Evolutionary conservation across 2,888 invertebrate species (phyloP).

Genomic region (Lasioglossum calceatum): DNA sequence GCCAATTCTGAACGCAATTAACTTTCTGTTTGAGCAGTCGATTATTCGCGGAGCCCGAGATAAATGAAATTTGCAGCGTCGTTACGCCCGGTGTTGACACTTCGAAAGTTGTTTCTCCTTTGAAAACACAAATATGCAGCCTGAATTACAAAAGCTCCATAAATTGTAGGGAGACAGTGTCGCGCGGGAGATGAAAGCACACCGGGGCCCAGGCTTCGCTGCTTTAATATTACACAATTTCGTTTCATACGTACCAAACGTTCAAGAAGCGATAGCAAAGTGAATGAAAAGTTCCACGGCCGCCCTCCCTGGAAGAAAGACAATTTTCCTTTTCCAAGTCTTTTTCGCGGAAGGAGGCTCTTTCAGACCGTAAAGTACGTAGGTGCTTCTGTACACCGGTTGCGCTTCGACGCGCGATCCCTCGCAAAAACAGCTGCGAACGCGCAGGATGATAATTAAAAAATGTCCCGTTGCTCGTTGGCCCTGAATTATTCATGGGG

Average conservation of each 20-base stretch:
- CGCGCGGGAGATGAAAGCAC: background rate
- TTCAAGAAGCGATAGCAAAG: background rate
- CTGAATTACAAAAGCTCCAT: background rate
- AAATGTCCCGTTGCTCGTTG: constrained; percentile 40
- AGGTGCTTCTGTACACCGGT: constrained; percentile 6
- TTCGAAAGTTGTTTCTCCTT: background rate
- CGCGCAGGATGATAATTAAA: constrained; percentile 60
- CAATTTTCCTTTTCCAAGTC: constrained; percentile 26
- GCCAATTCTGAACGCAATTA: background rate
- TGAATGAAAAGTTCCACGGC: constrained; percentile 9
- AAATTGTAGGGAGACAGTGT: background rate
- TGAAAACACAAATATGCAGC: background rate
- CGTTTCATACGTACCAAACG: background rate
- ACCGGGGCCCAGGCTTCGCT: background rate
- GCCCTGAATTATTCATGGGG: constrained; percentile 58
- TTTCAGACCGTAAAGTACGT: constrained; percentile 16
- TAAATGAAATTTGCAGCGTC: background rate
- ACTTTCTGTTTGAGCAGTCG: constrained; percentile 2
- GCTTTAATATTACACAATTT: constrained; percentile 11
- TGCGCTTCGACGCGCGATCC: constrained; percentile 30
- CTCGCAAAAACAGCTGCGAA: constrained; percentile 37
- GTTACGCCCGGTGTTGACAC: background rate
- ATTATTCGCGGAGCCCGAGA: background rate
- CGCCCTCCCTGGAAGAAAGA: background rate
- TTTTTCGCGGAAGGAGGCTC: background rate